phyloP scores from a whole-genome alignment of 2,888 invertebrate genomes.

The Junonia oenone region DNA sequence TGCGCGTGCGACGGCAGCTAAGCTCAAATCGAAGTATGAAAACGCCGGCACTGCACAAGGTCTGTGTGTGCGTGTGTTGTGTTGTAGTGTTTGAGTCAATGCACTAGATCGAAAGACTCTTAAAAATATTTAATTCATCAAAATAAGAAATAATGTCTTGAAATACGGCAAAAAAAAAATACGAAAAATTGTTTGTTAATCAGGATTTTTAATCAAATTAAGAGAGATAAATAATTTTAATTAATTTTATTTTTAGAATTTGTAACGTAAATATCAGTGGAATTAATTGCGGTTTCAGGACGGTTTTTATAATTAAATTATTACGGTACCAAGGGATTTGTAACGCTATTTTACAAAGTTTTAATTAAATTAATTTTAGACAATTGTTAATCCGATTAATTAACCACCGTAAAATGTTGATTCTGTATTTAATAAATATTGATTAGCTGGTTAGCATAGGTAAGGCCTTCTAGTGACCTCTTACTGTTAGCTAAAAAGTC shows the following conservation, averaged over 20 bases:
- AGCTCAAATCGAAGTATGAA: conserved; percentile 71
- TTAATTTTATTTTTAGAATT: not conserved
- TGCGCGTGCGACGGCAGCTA: conserved; percentile 71
- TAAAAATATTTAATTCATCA: not conserved
- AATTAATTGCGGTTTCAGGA: not conserved
- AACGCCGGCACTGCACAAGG: conserved; percentile 73
- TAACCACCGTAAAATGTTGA: conserved; percentile 3
- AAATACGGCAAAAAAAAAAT: not conserved
- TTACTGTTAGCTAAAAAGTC: too few relatives aligned
- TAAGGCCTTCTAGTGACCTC: too few relatives aligned
- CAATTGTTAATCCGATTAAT: not conserved
- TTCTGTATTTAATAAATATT: too few relatives aligned
- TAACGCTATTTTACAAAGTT: conserved; percentile 1
- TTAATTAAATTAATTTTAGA: conserved; percentile 3
- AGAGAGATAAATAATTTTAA: not conserved
- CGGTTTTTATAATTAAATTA: not conserved
- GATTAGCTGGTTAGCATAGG: too few relatives aligned
- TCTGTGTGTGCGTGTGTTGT: conserved; percentile 39
- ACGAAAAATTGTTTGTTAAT: too few relatives aligned
- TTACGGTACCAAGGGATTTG: not conserved
- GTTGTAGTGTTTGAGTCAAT: conserved; percentile 14
- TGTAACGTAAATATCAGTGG: too few relatives aligned
- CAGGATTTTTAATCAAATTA: not conserved
- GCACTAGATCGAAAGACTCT: not conserved
- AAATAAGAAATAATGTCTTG: not conserved